These are phyloP conservation scores for Paradoxurus hermaphroditus DNA, from an alignment of 2,113 vertebrate species.

Conservation along the genomic window DNA sequence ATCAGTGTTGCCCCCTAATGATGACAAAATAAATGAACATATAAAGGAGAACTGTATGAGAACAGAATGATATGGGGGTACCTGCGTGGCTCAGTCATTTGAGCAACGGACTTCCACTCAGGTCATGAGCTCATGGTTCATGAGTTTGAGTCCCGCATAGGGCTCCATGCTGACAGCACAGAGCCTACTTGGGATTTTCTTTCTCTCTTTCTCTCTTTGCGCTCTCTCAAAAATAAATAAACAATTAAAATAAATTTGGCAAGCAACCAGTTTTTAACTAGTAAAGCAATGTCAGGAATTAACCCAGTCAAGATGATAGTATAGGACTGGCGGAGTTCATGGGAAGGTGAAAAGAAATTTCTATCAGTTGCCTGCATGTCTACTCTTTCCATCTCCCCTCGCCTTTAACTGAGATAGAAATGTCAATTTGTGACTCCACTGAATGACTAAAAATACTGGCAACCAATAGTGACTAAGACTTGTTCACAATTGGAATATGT, in stretches of 20 bases:
- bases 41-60: not conserved
- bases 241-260: too few relatives aligned
- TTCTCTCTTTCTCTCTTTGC: too few relatives aligned
- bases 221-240: too few relatives aligned
- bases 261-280: not conserved
- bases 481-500: slow-evolving; percentile 1
- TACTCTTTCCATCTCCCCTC: not conserved
- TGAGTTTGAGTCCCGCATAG: too few relatives aligned
- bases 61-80: too few relatives aligned
- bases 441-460: not conserved
- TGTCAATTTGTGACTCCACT: not conserved
- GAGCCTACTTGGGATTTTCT: too few relatives aligned
- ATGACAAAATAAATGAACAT: not conserved
- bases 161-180: too few relatives aligned
- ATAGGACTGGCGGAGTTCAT: not conserved
- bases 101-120: too few relatives aligned
- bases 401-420: not conserved
- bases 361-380: not conserved
- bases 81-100: too few relatives aligned
- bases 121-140: too few relatives aligned
- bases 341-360: not conserved
- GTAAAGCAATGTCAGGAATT: not conserved
- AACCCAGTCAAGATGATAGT: not conserved
- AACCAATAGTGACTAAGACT: not conserved
- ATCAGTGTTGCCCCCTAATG: not conserved